Percentiles rank a stretch among this genome's conserved stretches.
Conservation (phyloP, 2,797 vertebrate genomes). For the Naso thynnoides region DNA sequence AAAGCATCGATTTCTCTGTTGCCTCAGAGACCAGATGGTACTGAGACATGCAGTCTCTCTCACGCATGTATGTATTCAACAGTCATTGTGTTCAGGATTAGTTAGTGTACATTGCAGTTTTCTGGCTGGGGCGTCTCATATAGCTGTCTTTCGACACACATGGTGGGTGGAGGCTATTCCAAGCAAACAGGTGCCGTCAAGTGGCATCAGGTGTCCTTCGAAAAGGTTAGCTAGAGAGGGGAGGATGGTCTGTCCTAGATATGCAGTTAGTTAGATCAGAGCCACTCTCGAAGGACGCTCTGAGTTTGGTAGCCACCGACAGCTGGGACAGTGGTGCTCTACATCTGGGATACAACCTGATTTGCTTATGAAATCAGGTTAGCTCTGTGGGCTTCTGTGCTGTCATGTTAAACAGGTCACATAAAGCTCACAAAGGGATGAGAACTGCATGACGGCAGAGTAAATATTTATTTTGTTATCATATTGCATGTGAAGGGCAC, state of each 20-base stretch:
- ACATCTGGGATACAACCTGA: slow-evolving; percentile 71
- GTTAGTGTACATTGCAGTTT: slow-evolving; percentile 41
- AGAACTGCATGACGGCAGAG: slow-evolving; percentile 4
- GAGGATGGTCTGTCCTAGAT: slow-evolving; percentile 67
- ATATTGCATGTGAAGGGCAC: background rate
- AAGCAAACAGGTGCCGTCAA: slow-evolving; percentile 71
- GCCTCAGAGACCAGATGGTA: slow-evolving; percentile 61
- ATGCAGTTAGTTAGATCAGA: slow-evolving; percentile 61
- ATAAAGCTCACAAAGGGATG: slow-evolving; percentile 4
- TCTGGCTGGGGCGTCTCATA: slow-evolving; percentile 34
- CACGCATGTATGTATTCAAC: slow-evolving; percentile 56
- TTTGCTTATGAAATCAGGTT: slow-evolving; percentile 76
- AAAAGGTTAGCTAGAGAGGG: slow-evolving; percentile 52
- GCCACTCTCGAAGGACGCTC: slow-evolving; percentile 57
- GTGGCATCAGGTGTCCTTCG: slow-evolving; percentile 73
- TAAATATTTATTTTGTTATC: slow-evolving; percentile 15
- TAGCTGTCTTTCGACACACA: slow-evolving; percentile 36
- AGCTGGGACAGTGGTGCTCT: slow-evolving; percentile 37
- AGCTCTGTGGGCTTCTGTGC: slow-evolving; percentile 42
- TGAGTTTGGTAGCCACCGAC: slow-evolving; percentile 59
- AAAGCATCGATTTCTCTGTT: slow-evolving; percentile 37
- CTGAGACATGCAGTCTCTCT: slow-evolving; percentile 41
- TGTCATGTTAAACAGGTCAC: slow-evolving; percentile 58
- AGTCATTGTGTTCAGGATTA: slow-evolving; percentile 61
- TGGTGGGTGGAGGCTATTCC: slow-evolving; percentile 55